These are phyloP conservation scores for Cairina moschata DNA, from an alignment of 2,113 vertebrate genomes.

Conservation along the genomic window DNA sequence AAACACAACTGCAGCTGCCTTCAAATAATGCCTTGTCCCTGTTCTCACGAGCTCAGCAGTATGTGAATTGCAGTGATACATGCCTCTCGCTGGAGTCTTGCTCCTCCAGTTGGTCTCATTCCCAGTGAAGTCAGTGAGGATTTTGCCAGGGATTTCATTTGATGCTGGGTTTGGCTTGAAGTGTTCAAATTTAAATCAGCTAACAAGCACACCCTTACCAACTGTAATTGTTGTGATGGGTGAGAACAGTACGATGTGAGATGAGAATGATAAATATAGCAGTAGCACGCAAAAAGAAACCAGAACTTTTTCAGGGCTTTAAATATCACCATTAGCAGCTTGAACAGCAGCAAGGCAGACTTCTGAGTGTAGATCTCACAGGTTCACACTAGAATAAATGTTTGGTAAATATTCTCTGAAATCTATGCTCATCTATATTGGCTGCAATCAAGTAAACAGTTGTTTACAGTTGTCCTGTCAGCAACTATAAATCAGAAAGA, in stretches of 20 bases:
- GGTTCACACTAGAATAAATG: not conserved
- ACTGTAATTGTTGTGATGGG: not conserved
- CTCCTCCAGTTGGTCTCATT: constrained; percentile 34
- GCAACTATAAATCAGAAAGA: not conserved
- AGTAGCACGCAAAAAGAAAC: not conserved
- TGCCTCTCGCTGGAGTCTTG: not conserved
- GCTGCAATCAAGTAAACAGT: not conserved
- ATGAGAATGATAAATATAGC: not conserved
- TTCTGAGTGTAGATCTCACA: not conserved
- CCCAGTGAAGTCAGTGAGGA: constrained; percentile 31
- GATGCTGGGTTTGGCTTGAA: not conserved
- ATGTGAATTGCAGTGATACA: constrained; percentile 28
- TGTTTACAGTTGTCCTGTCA: not conserved
- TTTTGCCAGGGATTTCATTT: constrained; percentile 40
- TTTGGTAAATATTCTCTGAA: not conserved
- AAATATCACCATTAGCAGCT: not conserved
- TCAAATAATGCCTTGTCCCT: not conserved
- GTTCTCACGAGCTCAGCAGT: constrained; percentile 38
- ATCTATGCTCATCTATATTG: not conserved
- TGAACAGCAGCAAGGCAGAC: not conserved
- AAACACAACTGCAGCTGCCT: not conserved
- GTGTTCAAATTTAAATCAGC: not conserved
- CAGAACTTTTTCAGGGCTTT: not conserved
- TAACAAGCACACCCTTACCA: not conserved
- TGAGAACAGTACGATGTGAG: not conserved